These are phyloP conservation scores for Bicyclus anynana DNA, from an alignment of 1,140 invertebrate species.

Conservation along the genomic window DNA sequence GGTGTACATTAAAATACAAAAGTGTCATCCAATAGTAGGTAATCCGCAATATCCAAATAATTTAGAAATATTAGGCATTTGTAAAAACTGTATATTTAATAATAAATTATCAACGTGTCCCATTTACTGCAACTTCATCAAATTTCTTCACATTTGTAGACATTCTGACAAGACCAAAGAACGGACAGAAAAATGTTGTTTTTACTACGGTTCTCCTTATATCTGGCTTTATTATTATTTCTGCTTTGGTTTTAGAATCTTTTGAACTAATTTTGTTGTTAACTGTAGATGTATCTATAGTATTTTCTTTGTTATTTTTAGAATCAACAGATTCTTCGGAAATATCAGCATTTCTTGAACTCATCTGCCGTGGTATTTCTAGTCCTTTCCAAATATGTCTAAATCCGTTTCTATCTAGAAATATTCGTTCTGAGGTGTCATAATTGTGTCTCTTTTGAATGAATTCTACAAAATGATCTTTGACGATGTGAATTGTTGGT, in stretches of 20 bases:
- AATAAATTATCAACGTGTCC: not conserved
- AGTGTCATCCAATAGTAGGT: too few relatives aligned
- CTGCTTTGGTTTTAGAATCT: conserved; percentile 31
- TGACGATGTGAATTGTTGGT: conserved; percentile 38
- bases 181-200: conserved; percentile 60
- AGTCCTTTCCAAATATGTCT: conserved; percentile 47
- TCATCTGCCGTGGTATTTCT: conserved; percentile 20
- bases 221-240: conserved; percentile 27
- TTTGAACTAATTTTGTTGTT: too few relatives aligned
- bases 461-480: conserved; percentile 47
- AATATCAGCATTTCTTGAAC: conserved; percentile 33
- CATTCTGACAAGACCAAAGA: conserved; percentile 56
- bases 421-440: conserved; percentile 32
- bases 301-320: conserved; percentile 36
- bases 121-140: conserved; percentile 1
- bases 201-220: conserved; percentile 26
- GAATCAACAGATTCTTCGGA: conserved; percentile 4
- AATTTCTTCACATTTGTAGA: conserved; percentile 34
- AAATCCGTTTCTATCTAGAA: conserved; percentile 46
- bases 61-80: too few relatives aligned
- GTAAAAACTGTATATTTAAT: too few relatives aligned
- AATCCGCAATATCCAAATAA: too few relatives aligned
- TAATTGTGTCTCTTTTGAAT: conserved; percentile 33
- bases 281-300: conserved; percentile 8
- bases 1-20: too few relatives aligned